Conservation (phyloP, 2,888 invertebrate species). For the Cheilosia impressa region DNA sequence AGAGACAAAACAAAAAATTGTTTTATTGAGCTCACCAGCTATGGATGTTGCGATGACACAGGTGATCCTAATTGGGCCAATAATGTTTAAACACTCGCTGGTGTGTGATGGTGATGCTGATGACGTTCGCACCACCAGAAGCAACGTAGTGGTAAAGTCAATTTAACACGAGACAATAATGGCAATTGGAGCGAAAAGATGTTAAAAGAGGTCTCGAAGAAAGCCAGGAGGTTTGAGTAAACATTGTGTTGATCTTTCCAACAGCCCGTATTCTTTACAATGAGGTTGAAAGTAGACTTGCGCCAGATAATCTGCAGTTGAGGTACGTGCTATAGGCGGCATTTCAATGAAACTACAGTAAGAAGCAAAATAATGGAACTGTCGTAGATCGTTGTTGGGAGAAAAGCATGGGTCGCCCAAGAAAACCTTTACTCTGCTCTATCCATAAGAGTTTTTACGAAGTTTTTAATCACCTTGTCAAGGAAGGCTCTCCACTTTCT, state of each 20-base stretch:
- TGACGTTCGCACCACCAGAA: constrained; percentile 29
- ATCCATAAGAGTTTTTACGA: too few relatives aligned
- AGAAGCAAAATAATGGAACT: too few relatives aligned
- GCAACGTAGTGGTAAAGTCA: constrained; percentile 17
- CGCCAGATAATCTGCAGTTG: background rate
- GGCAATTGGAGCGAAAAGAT: constrained; percentile 42
- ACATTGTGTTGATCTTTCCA: constrained; percentile 18
- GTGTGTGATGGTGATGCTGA: constrained; percentile 22
- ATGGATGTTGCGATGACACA: constrained; percentile 65
- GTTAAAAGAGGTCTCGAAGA: constrained; percentile 23
- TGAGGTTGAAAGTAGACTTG: background rate
- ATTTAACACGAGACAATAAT: constrained; percentile 30
- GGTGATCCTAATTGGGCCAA: constrained; percentile 73
- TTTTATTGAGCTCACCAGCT: constrained; percentile 44
- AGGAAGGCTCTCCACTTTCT: too few relatives aligned
- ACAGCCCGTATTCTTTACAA: background rate
- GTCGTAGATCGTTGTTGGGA: background rate
- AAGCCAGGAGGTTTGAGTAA: constrained; percentile 26
- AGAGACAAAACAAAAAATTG: constrained; percentile 13
- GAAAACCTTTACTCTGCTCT: too few relatives aligned
- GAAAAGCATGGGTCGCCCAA: background rate
- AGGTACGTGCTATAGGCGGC: background rate
- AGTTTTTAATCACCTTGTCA: too few relatives aligned
- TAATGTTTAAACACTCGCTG: constrained; percentile 57
- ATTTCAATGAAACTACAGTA: too few relatives aligned